Conservation (phyloP, 2,888 invertebrate species). For the Ethmia dodecea region DNA sequence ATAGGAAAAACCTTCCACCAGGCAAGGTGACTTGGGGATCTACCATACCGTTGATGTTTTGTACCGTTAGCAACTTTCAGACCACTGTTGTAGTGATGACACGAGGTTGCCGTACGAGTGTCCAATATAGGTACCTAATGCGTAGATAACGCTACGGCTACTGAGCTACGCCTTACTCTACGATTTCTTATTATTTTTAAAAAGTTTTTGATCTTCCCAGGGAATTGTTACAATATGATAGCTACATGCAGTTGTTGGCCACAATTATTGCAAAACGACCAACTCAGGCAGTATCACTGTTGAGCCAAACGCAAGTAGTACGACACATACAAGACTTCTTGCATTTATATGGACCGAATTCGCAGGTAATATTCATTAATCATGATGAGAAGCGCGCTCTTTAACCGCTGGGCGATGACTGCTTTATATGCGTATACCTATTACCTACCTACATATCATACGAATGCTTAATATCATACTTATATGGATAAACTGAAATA, state of each 20-base stretch:
- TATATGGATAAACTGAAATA: background rate
- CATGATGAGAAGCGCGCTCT: too few relatives aligned
- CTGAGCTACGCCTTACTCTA: too few relatives aligned
- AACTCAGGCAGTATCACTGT: constrained; percentile 16
- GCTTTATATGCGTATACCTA: background rate
- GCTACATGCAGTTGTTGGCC: constrained; percentile 47
- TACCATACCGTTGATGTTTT: too few relatives aligned
- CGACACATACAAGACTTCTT: constrained; percentile 32
- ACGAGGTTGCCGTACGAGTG: too few relatives aligned
- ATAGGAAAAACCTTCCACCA: too few relatives aligned
- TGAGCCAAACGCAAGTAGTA: constrained; percentile 26
- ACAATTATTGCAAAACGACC: constrained; percentile 39
- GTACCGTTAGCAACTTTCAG: too few relatives aligned
- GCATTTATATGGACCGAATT: constrained; percentile 32
- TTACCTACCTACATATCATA: background rate
- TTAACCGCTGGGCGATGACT: background rate
- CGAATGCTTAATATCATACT: background rate
- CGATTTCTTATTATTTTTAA: background rate
- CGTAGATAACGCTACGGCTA: too few relatives aligned
- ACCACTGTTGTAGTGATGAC: too few relatives aligned
- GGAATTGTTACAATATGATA: constrained; percentile 36
- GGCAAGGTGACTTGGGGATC: too few relatives aligned
- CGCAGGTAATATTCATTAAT: constrained; percentile 35
- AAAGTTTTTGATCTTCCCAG: constrained; percentile 26
- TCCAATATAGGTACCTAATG: too few relatives aligned